Percentiles rank a stretch among this genome's conserved stretches.
Evolutionary conservation across 2,888 invertebrate genomes (phyloP).

Genomic region (Perithous albicinctus): DNA sequence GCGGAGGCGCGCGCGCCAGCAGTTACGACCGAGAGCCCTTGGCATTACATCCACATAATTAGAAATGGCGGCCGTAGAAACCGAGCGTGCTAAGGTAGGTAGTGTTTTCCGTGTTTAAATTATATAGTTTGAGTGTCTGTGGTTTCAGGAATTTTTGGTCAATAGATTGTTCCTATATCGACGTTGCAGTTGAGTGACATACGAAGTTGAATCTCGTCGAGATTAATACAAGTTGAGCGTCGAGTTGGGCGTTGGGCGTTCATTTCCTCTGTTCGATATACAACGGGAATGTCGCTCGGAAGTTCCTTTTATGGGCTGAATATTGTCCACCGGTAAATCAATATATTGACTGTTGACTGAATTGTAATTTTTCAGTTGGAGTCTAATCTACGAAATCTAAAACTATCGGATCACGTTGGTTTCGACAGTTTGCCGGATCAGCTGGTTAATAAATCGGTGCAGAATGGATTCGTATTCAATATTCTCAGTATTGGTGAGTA

Average conservation of each 20-base stretch:
- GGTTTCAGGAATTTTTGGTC: neutral
- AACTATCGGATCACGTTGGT: slow-evolving; percentile 98
- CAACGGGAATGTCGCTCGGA: slow-evolving; percentile 59
- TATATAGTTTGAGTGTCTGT: neutral
- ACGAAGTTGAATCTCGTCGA: neutral
- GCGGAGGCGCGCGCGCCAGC: slow-evolving; percentile 10
- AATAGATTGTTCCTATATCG: slow-evolving; percentile 10
- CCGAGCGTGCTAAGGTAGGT: slow-evolving; percentile 84
- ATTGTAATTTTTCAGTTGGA: slow-evolving; percentile 80
- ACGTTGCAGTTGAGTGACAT: neutral
- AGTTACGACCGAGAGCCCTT: neutral
- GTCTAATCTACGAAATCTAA: slow-evolving; percentile 89
- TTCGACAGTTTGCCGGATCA: slow-evolving; percentile 99
- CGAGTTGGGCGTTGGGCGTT: slow-evolving; percentile 81
- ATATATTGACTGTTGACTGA: neutral
- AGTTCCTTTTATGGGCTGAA: slow-evolving; percentile 68
- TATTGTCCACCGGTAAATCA: neutral
- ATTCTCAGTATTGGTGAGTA: slow-evolving; percentile 98
- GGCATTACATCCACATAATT: slow-evolving; percentile 72
- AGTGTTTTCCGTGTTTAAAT: slow-evolving; percentile 43
- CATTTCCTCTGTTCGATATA: slow-evolving; percentile 46
- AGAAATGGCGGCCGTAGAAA: slow-evolving; percentile 87
- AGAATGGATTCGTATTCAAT: slow-evolving; percentile 99
- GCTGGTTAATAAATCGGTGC: slow-evolving; percentile 98
- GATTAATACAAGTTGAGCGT: slow-evolving; percentile 7